These are phyloP conservation scores for Cassiopea xamachana DNA, from an alignment of 30 jellyfish, hydroid and myxozoan genomes.

Conservation along the genomic window DNA sequence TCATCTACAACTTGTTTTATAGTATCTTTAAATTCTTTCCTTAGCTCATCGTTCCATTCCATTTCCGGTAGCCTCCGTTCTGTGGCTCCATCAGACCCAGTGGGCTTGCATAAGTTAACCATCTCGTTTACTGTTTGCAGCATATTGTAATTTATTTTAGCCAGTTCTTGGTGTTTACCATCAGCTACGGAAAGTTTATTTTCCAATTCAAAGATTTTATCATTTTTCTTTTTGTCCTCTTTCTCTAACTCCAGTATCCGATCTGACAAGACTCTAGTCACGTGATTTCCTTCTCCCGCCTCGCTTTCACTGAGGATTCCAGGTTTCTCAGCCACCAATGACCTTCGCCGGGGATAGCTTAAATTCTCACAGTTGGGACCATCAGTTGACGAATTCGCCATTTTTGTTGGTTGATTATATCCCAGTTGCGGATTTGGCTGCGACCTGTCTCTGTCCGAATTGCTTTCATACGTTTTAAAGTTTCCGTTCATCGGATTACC, in stretches of 20 bases:
- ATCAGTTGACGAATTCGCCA: not conserved
- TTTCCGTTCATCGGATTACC: not conserved
- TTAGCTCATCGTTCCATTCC: not conserved
- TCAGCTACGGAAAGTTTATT: slow-evolving; percentile 6
- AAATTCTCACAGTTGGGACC: too few relatives aligned
- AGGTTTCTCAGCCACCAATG: slow-evolving; percentile 55
- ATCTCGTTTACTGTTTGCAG: not conserved
- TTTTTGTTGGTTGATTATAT: not conserved
- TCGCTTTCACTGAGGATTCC: slow-evolving; percentile 29
- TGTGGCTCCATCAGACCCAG: not conserved
- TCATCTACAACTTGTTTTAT: not conserved
- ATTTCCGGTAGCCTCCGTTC: not conserved
- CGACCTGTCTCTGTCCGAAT: not conserved
- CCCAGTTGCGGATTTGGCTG: not conserved
- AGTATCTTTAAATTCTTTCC: not conserved
- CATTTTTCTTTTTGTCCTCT: slow-evolving; percentile 21
- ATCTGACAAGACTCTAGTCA: slow-evolving; percentile 18
- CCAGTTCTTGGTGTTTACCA: not conserved
- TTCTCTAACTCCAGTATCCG: slow-evolving; percentile 45
- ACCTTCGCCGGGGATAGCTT: not conserved
- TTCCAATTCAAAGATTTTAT: not conserved
- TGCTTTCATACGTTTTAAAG: not conserved
- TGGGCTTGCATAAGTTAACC: not conserved
- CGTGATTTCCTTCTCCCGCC: slow-evolving; percentile 30
- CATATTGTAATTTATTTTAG: not conserved